Evolutionary conservation across 2,113 vertebrate species (phyloP), one percentile per base, ranked within the genome.

Genomic region (Puma concolor): DNA sequence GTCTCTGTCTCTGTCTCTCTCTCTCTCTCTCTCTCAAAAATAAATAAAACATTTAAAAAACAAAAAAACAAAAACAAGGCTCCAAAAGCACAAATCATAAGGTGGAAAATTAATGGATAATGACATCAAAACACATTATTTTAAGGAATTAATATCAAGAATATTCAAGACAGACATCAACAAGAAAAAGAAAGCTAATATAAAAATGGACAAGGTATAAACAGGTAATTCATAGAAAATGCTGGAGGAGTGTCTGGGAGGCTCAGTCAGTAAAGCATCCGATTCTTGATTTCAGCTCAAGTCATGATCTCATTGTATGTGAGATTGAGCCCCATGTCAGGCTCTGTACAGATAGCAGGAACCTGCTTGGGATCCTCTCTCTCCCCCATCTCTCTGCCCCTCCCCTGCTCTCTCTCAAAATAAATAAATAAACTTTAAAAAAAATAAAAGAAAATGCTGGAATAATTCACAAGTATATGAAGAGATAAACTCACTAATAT

Each of bases 121-220:
- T 57, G 33, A 96, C 10, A 93, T 80, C 31, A 96, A 85, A 93
- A 97, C 44, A 48, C 81, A 60, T 41, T 0, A 66, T 64, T 93
- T 95, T 11, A 31, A 44, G 64, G 12, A 92, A 77, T 79, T 82
- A 92, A 38, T 80, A 85, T 84, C 6, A 72, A 93, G 29, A 85
- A 95, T 92, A 97, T 44, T 80, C 31, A 79, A 91, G 41, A 76
- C 25, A 95, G 25, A 69, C 38, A 93, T 54, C 60, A 96, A 77
- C 13, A 77, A 76, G 33, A 95, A 90, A 89, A 96, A 88, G 14
- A 88, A 88, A 85, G 17, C 19, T 71, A 82, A 72, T 29, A 69
- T 11, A 77, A 69, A 92, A 94, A 91, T 21, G 23, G 10, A 21
- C 33, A 90, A 85, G 4, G 25, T 67, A 57, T 38, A 87, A 81